phyloP scores from a whole-genome alignment of 1,140 invertebrate species.

The Rhagoletis zephyria region DNA sequence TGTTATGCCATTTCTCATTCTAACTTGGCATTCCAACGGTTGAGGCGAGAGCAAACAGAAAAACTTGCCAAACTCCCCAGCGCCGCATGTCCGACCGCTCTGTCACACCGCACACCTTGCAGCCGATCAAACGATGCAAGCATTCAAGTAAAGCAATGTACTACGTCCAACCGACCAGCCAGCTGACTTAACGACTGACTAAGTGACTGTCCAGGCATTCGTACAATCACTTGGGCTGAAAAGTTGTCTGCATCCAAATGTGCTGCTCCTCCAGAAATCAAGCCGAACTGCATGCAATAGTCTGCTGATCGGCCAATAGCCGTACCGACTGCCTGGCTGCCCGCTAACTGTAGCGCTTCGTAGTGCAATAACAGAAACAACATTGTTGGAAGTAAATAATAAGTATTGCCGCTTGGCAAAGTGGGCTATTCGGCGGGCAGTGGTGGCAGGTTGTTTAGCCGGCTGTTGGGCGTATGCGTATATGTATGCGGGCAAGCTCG shows the following conservation, averaged over 20 bases:
- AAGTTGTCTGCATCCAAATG: neutral
- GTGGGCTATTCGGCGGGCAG: neutral
- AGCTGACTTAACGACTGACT: neutral
- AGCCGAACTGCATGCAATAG: neutral
- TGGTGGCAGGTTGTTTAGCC: neutral
- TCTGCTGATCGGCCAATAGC: neutral
- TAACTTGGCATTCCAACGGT: slow-evolving; percentile 28
- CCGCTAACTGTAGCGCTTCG: slow-evolving; percentile 6
- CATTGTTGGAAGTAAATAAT: slow-evolving; percentile 33
- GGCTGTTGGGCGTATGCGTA: neutral
- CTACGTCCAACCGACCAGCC: neutral
- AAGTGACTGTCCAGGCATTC: neutral
- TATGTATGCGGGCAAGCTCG: neutral
- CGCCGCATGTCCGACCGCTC: neutral
- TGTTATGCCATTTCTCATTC: slow-evolving; percentile 49
- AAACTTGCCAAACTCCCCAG: slow-evolving; percentile 47
- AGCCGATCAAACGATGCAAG: neutral
- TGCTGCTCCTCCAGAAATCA: neutral
- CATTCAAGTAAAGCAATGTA: neutral
- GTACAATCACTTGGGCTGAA: neutral
- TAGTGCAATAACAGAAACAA: neutral
- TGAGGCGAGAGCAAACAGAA: neutral
- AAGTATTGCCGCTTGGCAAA: slow-evolving; percentile 5
- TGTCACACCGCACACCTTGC: neutral
- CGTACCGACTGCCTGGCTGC: neutral